A percentile compares a stretch with the other conserved stretches of the same genome.
Evolutionary conservation across 1,140 invertebrate genomes (phyloP).

Genomic region (Lordiphosa collinella): DNA sequence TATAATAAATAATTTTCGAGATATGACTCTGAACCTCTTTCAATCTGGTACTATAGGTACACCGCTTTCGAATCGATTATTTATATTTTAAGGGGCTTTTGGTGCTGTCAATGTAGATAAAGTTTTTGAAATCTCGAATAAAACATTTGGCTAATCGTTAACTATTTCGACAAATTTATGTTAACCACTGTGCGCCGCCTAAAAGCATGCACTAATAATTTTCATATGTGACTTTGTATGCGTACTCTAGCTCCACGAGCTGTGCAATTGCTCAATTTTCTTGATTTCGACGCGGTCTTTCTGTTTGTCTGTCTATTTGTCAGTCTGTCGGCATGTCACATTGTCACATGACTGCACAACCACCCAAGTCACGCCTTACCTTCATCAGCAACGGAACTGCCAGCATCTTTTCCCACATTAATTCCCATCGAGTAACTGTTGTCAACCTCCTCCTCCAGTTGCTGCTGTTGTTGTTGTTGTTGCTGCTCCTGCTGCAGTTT

Average conservation of each 20-base stretch:
- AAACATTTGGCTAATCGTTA: too few species aligned
- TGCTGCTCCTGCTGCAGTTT: slow-evolving; percentile 10
- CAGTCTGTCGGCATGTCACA: slow-evolving; percentile 46
- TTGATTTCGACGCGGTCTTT: slow-evolving; percentile 64
- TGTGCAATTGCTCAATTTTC: slow-evolving; percentile 72
- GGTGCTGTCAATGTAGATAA: too few species aligned
- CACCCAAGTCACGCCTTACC: slow-evolving; percentile 51
- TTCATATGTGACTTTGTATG: slow-evolving; percentile 68
- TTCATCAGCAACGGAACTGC: slow-evolving; percentile 66
- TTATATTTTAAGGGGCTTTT: too few species aligned
- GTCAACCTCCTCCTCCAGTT: slow-evolving; percentile 2
- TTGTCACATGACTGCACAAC: slow-evolving; percentile 54
- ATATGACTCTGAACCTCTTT: too few species aligned
- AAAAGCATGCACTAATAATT: slow-evolving; percentile 74
- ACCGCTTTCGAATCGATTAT: too few species aligned
- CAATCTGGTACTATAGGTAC: too few species aligned
- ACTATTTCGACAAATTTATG: too few species aligned
- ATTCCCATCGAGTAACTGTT: slow-evolving; percentile 64
- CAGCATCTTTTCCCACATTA: slow-evolving; percentile 59
- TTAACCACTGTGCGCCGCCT: slow-evolving; percentile 25
- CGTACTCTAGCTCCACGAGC: slow-evolving; percentile 13
- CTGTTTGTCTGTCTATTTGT: slow-evolving; percentile 34
- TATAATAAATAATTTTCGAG: too few species aligned
- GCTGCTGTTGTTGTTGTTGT: neutral
- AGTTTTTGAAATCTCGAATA: too few species aligned